A percentile compares a stretch with the other conserved stretches of the same genome.
Evolutionary conservation across 2,113 vertebrate species (phyloP).

Genomic region (Menura novaehollandiae): DNA sequence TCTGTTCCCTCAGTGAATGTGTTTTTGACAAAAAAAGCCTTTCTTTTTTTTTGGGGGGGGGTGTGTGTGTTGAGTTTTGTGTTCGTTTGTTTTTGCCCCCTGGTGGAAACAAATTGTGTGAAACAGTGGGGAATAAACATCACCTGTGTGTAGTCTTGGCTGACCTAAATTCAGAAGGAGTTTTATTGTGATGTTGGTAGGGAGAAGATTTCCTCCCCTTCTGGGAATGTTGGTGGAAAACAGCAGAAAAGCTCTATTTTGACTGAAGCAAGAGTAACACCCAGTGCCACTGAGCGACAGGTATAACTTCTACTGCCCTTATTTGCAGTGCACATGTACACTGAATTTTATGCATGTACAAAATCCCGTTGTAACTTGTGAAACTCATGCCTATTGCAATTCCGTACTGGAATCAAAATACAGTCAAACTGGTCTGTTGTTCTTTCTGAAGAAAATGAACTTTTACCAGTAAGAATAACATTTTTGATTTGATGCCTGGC

Average conservation of each 20-base stretch:
- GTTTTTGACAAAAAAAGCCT: neutral
- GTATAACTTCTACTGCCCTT: neutral
- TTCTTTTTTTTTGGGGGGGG: neutral
- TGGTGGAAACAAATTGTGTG: neutral
- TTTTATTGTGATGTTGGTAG: neutral
- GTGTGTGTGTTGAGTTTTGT: neutral
- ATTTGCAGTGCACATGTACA: neutral
- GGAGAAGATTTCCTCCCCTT: neutral
- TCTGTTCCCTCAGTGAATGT: neutral
- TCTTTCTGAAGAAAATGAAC: neutral
- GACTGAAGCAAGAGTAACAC: neutral
- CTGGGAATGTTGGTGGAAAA: neutral
- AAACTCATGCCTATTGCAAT: neutral
- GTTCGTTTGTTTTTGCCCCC: neutral
- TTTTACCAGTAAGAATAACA: neutral
- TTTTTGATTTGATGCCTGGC: neutral
- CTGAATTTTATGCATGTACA: neutral
- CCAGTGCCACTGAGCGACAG: fast-evolving
- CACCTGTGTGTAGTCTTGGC: neutral
- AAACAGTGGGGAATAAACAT: neutral
- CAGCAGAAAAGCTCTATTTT: neutral
- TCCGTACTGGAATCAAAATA: neutral
- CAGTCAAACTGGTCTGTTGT: neutral
- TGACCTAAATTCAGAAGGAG: neutral
- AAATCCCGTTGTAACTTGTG: neutral